Conservation (phyloP, 2,797 vertebrate genomes). For the Sebastes diaconus region DNA sequence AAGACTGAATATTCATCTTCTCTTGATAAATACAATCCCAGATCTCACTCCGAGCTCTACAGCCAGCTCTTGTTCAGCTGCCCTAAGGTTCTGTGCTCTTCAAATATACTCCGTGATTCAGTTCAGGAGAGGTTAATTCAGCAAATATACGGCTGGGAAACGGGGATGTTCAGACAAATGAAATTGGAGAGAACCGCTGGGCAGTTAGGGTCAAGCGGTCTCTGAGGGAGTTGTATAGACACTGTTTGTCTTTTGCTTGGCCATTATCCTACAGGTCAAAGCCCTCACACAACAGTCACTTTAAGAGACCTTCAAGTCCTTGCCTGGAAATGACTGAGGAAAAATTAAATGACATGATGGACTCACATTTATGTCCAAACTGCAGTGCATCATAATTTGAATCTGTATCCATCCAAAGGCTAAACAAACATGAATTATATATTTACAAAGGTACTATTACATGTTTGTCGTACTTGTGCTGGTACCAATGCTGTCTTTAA, state of each 20-base stretch:
- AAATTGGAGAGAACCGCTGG: not conserved
- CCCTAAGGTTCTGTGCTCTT: not conserved
- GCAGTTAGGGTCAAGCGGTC: slow-evolving; percentile 1
- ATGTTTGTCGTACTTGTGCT: too few relatives aligned
- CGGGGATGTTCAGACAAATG: slow-evolving; percentile 3
- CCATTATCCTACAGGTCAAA: not conserved
- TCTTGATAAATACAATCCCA: not conserved
- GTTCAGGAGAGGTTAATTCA: slow-evolving; percentile 43
- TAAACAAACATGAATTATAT: not conserved
- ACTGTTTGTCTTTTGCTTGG: not conserved
- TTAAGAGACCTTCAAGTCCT: not conserved
- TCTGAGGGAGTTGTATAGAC: not conserved
- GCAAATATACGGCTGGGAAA: slow-evolving; percentile 11
- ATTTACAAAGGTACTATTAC: not conserved
- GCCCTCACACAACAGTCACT: not conserved
- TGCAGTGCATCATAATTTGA: not conserved
- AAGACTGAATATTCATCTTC: not conserved
- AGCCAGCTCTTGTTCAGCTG: not conserved
- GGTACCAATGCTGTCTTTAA: too few relatives aligned
- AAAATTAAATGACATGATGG: not conserved
- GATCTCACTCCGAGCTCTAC: not conserved
- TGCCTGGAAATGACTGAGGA: not conserved
- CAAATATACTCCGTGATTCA: slow-evolving; percentile 22
- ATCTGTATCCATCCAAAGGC: not conserved
- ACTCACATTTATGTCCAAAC: not conserved